Base-by-base conservation (phyloP, 2,113 vertebrate species). In the Caloenas nicobarica region DNA sequence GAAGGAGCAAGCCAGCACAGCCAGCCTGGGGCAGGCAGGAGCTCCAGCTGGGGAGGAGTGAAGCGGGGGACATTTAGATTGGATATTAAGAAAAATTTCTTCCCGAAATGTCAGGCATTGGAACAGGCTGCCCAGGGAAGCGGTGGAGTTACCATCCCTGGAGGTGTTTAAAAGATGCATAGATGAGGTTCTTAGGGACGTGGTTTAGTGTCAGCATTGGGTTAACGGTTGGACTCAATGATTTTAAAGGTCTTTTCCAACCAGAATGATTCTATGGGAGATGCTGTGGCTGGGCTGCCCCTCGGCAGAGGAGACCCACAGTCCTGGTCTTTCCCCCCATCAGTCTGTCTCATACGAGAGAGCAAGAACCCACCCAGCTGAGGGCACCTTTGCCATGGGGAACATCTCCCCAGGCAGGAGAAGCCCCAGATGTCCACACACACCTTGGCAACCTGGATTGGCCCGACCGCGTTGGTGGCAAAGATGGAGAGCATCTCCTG, bases 381-480 rank as follows among this genome's bases (percentile, higher is more conserved):
- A 83, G 60, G 50, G 13, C 24, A 60, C 16, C n/a, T 48, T 40
- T 54, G 25, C 38, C 36, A 46, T 2, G 25, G 29, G 31, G 31
- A 91, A 15, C 28, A 86, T 61, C 56, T 69, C 24, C 65, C 31
- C n/a, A 46, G 6, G 28, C 22, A 48, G 33, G n/a, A 88, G 51
- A 80, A 85, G 60, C 40, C 28, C 11, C 1, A 23, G 44, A 80
- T 3, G 5, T 19, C 51, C 68, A 16, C 28, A 19, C 0, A 0
- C 86, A 97, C 96, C 96, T 92, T 95, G 72, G 92, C 44, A n/a
- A 97, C 86, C 50, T 94, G 95, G n/a, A 98, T 88, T 10, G 93
- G 93, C 25, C 96, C 91, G 0, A 96, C 48, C 13, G 80, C 94
- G 0, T 96, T 97, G 60, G 91, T 93, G 58, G 80, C 86, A 58